Base-by-base conservation (phyloP, 2,888 invertebrate genomes). In the Dasysyrphus albostriatus region DNA sequence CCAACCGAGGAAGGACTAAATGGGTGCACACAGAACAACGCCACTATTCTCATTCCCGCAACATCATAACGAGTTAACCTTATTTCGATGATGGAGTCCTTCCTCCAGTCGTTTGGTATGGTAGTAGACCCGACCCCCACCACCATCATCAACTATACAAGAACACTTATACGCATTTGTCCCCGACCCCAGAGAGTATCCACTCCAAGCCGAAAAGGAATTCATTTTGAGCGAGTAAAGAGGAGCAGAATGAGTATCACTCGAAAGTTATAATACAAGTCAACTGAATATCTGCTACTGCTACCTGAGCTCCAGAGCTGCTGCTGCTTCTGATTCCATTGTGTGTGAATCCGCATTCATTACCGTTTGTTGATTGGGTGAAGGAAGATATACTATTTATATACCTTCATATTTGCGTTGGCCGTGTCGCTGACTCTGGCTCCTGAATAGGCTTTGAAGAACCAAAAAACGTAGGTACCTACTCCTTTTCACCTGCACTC, bases 51-150 rank as follows among this genome's bases (percentile, higher is more conserved):
- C 58, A 70, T 67, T 67, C 44, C n/a, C 44, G 12, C 39, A 49
- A 19, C 80, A 73, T 44, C 80, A 85, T 82, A 82, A 85, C 74
- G 82, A 85, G 85, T 74, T 85, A 85, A 85, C 81, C 85, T 56
- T 78, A 78, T 82, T 85, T 78, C 74, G 70, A 78, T 85, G 81
- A 56, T 47, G 54, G 73, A 44, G 47, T 51, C 54, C 29, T 47
- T 51, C 54, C 29, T 47, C 10, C 12, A 65, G 42, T 44, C 39
- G 42, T 34, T 54, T 16, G 58, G 16, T 61, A 12, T 16, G 58
- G 16, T 61, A 12, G 24, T 47, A 44, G 65, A 44, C 44, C 44
- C 58, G 65, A 44, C 44, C 44, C 58, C 56, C 29, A 44, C 44
- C 34, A 24, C 44, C 44, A 49, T 47, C 29, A 44, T 42, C 34